A percentile compares a stretch with the other conserved stretches of the same genome.
These are phyloP conservation scores for Meriones unguiculatus DNA, from an alignment of 2,113 vertebrate species.

Conservation along the genomic window DNA sequence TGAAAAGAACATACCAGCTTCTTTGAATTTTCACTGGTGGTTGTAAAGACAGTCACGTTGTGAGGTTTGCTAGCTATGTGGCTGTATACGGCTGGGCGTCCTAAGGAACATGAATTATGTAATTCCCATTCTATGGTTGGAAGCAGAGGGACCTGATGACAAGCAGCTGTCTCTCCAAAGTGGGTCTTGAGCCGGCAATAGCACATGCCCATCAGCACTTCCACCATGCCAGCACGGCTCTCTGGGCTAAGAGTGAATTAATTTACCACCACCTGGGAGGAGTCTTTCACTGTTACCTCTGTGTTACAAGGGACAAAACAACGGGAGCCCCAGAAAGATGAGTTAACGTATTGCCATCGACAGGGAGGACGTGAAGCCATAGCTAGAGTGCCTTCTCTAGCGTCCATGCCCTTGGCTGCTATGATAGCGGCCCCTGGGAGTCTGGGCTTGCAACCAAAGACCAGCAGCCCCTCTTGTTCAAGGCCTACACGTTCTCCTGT, in stretches of 20 bases:
- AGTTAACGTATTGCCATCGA: background rate
- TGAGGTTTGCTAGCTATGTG: slow-evolving; percentile 14
- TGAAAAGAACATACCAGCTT: background rate
- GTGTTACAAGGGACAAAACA: background rate
- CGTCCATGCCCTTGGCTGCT: background rate
- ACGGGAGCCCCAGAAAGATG: background rate
- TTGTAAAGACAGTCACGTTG: background rate
- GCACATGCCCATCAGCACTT: background rate
- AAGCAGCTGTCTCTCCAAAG: background rate
- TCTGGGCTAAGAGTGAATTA: background rate
- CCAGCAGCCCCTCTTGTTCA: background rate
- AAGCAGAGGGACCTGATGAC: background rate
- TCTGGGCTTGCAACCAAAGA: background rate
- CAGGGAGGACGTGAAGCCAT: background rate
- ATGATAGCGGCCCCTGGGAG: background rate
- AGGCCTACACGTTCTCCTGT: slow-evolving; percentile 15
- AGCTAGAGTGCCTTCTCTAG: background rate
- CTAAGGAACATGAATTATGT: slow-evolving; percentile 31
- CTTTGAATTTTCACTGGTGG: background rate
- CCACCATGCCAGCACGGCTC: background rate
- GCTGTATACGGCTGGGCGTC: background rate
- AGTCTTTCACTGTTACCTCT: background rate
- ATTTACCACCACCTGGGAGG: background rate
- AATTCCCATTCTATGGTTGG: slow-evolving; percentile 22
- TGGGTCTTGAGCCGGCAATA: background rate